Base-by-base conservation (phyloP, 2,797 vertebrate species). In the Gymnothorax javanicus region DNA sequence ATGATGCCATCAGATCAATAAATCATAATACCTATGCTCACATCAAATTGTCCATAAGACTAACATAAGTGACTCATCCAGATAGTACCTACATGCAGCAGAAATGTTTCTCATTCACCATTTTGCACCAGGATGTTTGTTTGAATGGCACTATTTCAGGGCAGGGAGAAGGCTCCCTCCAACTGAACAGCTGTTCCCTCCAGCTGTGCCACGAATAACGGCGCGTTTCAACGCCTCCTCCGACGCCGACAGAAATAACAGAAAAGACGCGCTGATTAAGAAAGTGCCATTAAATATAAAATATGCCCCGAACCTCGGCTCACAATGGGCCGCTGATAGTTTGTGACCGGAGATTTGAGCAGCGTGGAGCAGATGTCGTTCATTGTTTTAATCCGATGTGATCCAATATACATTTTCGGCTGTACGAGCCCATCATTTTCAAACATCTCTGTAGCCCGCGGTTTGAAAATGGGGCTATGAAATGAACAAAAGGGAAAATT, bases 311-410 rank as follows among this genome's bases (percentile, higher is more conserved):
- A 75, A 50, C 17, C 71, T 17, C 12, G 13, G 27, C 71, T 11
- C 71, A 75, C 71, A 75, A 75, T 43, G 50, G 67, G 25, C 71
- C 27, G 71, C 71, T 75, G 71, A 75, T 75, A 13, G 71, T 33
- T 50, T 4, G 71, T 4, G 71, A 50, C 12, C 71, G 13, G 27
- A 43, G 27, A 15, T 15, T 33, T 15, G 17, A 50, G 17, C 71
- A 3, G 27, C 3, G 71, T 33, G 33, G 27, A 50, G 15, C 27
- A 75, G 71, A 75, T 50, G 71, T 5, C 33, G 27, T 50, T 17
- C 71, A 50, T 15, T 50, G 71, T 50, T 75, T 75, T 50, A 50
- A 75, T 43, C 71, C 7, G 27, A 75, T 50, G 27, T 33, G 33
- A 75, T 13, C 15, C 27, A 23, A 43, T 25, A 15, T 5, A 5